Percentiles rank a stretch among this genome's conserved stretches.
phyloP scores from a whole-genome alignment of 2,113 vertebrate genomes.

The Campylorhamphus procurvoides region DNA sequence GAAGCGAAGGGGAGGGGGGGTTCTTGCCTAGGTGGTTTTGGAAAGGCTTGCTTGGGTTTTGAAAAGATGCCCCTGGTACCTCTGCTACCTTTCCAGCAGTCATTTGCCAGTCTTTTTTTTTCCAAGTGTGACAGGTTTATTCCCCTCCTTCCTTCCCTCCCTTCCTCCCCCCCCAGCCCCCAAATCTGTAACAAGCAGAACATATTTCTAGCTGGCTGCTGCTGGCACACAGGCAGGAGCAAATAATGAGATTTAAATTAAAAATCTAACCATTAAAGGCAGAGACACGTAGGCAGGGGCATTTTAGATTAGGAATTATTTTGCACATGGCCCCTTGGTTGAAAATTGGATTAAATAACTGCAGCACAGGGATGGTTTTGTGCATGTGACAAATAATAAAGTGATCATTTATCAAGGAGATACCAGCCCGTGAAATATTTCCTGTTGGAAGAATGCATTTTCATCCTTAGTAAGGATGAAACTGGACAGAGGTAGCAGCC shows the following conservation, averaged over 20 bases:
- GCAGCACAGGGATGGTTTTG: background rate
- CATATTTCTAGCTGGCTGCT: slow-evolving; percentile 73
- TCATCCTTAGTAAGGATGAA: background rate
- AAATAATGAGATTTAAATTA: slow-evolving; percentile 62
- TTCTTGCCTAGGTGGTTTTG: slow-evolving; percentile 35
- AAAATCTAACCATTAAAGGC: background rate
- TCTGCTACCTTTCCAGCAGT: slow-evolving; percentile 63
- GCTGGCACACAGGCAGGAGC: slow-evolving; percentile 51
- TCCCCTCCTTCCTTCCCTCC: background rate
- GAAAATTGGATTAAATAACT: slow-evolving; percentile 31
- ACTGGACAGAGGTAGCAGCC: slow-evolving; percentile 50
- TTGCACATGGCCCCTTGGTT: background rate
- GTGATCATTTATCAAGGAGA: slow-evolving; percentile 34
- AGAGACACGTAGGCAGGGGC: background rate
- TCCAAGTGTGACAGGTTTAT: slow-evolving; percentile 70
- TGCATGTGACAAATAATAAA: slow-evolving; percentile 50
- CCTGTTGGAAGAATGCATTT: slow-evolving; percentile 6
- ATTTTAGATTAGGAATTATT: slow-evolving; percentile 21
- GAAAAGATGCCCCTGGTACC: slow-evolving; percentile 13
- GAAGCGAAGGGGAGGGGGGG: background rate
- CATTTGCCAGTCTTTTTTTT: slow-evolving; percentile 67
- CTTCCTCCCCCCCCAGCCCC: background rate
- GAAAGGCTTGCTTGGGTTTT: slow-evolving; percentile 21
- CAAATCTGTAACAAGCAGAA: slow-evolving; percentile 66
- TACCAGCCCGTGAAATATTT: slow-evolving; percentile 8